These are phyloP conservation scores for Plagodis dolabraria DNA, from an alignment of 2,888 invertebrate species.

Conservation along the genomic window DNA sequence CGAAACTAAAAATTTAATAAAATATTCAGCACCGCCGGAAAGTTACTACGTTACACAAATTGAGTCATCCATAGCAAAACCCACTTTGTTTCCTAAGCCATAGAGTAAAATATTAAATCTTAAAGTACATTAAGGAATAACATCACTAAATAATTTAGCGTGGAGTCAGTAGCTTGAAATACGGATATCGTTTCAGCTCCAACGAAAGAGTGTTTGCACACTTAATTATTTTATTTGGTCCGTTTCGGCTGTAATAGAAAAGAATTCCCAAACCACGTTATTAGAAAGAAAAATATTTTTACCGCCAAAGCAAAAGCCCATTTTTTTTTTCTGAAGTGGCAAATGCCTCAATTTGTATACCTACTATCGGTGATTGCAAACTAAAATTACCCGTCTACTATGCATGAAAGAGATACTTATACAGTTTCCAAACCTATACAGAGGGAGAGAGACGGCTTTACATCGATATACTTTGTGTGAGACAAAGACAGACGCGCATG, in stretches of 20 bases:
- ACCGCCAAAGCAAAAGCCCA: conserved; percentile 11
- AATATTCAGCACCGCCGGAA: conserved; percentile 67
- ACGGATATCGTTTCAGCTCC: conserved; percentile 54
- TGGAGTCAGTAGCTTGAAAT: conserved; percentile 59
- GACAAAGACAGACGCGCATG: conserved; percentile 46
- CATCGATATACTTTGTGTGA: conserved; percentile 54
- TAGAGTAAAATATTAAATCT: conserved; percentile 49
- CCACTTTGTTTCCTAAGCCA: conserved; percentile 32
- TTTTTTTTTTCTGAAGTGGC: background rate
- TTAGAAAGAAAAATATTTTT: conserved; percentile 28
- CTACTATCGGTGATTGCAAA: conserved; percentile 6
- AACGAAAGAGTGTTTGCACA: conserved; percentile 41
- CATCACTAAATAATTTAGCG: conserved; percentile 68
- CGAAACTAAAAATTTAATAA: conserved; percentile 46
- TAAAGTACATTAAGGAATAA: conserved; percentile 54
- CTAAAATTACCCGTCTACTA: conserved; percentile 45
- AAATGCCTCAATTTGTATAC: conserved; percentile 1
- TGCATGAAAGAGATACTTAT: conserved; percentile 37
- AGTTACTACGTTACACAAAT: conserved; percentile 69
- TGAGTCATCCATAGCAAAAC: conserved; percentile 44
- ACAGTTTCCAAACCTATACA: conserved; percentile 31
- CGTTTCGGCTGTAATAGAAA: conserved; percentile 13
- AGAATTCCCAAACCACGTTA: conserved; percentile 17
- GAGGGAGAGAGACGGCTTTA: conserved; percentile 37
- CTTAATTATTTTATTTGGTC: conserved; percentile 45